Conservation (phyloP, 2,797 vertebrate species). For the Hippopotamyrus pictus region DNA sequence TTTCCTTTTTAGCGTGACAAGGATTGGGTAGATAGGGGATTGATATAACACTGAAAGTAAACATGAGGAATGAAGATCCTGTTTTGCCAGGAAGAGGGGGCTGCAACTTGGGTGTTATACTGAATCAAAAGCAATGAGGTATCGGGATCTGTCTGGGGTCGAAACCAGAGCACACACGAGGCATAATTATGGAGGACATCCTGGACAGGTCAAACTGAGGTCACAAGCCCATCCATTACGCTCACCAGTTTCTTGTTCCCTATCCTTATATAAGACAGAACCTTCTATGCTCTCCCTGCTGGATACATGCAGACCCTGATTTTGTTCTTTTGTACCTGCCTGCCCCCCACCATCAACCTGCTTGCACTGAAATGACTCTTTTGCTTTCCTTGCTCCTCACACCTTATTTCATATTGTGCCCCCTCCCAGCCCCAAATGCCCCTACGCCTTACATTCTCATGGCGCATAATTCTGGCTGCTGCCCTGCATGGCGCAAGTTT, state of each 20-base stretch:
- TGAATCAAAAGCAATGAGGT: background rate
- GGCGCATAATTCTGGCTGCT: background rate
- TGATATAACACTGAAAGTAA: background rate
- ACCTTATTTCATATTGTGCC: background rate
- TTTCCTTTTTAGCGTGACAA: background rate
- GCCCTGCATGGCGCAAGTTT: background rate
- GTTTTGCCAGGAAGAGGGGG: background rate
- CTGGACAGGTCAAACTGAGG: background rate
- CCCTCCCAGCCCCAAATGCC: background rate
- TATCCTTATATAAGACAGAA: background rate
- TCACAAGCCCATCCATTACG: background rate
- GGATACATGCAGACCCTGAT: background rate
- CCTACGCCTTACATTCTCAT: background rate
- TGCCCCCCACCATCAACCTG: background rate
- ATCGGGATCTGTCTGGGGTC: background rate
- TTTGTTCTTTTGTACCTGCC: background rate
- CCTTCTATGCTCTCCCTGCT: background rate
- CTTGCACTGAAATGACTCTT: background rate
- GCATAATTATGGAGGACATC: background rate
- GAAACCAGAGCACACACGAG: background rate
- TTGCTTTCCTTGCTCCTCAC: background rate
- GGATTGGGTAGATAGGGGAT: background rate
- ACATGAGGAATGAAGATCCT: background rate
- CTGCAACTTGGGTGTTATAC: background rate
- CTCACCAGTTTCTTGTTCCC: background rate